These are phyloP conservation scores for Andrena hattorfiana DNA, from an alignment of 2,888 invertebrate genomes.

Conservation along the genomic window DNA sequence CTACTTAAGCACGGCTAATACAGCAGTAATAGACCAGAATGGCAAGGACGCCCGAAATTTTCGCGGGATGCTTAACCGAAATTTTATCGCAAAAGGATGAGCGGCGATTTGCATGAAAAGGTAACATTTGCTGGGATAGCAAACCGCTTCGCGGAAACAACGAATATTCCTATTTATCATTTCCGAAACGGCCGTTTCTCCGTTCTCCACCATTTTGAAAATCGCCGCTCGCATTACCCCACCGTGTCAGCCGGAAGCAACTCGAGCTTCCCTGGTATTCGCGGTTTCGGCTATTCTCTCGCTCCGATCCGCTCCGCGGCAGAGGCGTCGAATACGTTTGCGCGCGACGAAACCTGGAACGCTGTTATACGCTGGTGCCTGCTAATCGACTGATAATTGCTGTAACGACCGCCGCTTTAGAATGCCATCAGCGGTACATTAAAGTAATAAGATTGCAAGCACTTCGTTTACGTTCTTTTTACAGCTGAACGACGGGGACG, in stretches of 20 bases:
- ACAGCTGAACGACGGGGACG: neutral
- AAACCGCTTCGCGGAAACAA: constrained; percentile 41
- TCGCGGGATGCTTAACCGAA: neutral
- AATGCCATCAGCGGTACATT: constrained; percentile 59
- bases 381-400: constrained; percentile 69
- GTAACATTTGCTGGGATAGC: constrained; percentile 38
- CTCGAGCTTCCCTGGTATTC: constrained; percentile 70
- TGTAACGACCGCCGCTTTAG: constrained; percentile 48
- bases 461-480: constrained; percentile 41
- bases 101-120: constrained; percentile 24
- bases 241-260: constrained; percentile 65
- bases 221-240: constrained; percentile 65
- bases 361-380: constrained; percentile 48
- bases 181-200: constrained; percentile 57
- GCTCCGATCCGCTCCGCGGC: constrained; percentile 37
- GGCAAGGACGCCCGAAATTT: neutral
- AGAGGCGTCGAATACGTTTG: constrained; percentile 56
- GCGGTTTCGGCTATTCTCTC: constrained; percentile 56
- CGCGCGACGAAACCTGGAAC: constrained; percentile 49
- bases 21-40: neutral
- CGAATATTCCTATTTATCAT: constrained; percentile 61
- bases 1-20: neutral
- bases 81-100: constrained; percentile 32
- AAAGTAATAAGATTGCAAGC: constrained; percentile 53
- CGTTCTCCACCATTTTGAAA: constrained; percentile 68